These are phyloP conservation scores for Timandra comae DNA, from an alignment of 2,888 invertebrate genomes.

Conservation along the genomic window DNA sequence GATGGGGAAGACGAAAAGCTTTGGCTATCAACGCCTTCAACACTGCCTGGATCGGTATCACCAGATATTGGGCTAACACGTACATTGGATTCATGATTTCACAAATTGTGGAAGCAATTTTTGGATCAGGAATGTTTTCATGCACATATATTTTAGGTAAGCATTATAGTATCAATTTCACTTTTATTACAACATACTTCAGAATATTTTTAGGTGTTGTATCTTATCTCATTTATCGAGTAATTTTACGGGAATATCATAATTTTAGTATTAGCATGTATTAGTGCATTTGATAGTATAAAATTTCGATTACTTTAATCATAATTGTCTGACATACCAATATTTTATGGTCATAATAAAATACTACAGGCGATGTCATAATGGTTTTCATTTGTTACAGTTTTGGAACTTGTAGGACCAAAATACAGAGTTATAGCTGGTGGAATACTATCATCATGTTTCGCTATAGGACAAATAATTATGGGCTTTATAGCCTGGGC, in stretches of 20 bases:
- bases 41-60: slow-evolving; percentile 77
- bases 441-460: slow-evolving; percentile 78
- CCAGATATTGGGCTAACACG: slow-evolving; percentile 64
- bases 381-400: slow-evolving; percentile 53
- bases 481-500: slow-evolving; percentile 79
- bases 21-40: slow-evolving; percentile 77
- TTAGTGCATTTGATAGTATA: too few relatives aligned
- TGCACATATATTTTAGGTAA: slow-evolving; percentile 82
- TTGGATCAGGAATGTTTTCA: slow-evolving; percentile 81
- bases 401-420: slow-evolving; percentile 82
- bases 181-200: too few relatives aligned
- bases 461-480: slow-evolving; percentile 79
- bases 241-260: too few relatives aligned
- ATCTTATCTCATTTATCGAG: too few relatives aligned
- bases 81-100: slow-evolving; percentile 81
- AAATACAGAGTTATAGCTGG: slow-evolving; percentile 79
- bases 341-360: too few relatives aligned
- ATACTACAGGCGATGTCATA: too few relatives aligned
- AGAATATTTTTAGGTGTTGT: too few relatives aligned
- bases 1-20: slow-evolving; percentile 80
- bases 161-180: too few relatives aligned
- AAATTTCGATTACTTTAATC: too few relatives aligned
- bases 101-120: slow-evolving; percentile 81
- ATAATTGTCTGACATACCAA: too few relatives aligned
- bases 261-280: too few relatives aligned